Conservation (phyloP, 2,113 vertebrate genomes). For the Charadrius vociferus region DNA sequence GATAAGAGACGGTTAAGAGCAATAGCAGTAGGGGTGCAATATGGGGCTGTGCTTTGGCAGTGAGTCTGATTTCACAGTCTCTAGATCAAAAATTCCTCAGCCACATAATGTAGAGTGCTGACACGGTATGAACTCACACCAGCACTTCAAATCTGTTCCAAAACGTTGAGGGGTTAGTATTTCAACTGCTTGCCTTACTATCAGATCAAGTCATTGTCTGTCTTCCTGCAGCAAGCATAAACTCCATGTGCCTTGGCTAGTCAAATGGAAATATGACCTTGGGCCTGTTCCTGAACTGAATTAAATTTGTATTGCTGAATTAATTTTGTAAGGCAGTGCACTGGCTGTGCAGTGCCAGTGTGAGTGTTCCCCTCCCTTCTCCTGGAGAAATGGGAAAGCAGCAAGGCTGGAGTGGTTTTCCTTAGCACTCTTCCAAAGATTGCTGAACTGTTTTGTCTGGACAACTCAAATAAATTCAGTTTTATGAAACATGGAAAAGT, state of each 20-base stretch:
- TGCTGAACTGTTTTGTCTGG: background rate
- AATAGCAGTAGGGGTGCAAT: background rate
- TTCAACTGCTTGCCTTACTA: background rate
- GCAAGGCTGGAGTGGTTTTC: background rate
- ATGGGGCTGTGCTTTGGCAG: constrained; percentile 14
- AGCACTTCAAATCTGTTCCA: constrained; percentile 1
- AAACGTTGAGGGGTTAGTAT: background rate
- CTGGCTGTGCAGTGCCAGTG: background rate
- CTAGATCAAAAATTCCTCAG: constrained; percentile 6
- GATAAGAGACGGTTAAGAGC: background rate
- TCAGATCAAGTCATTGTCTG: background rate
- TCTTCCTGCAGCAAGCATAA: background rate
- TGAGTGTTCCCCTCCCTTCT: background rate
- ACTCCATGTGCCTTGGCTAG: background rate
- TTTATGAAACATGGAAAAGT: background rate
- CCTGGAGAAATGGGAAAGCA: background rate
- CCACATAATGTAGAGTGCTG: background rate
- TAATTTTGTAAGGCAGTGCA: background rate
- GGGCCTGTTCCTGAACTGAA: background rate
- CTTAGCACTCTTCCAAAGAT: background rate
- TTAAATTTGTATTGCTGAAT: background rate
- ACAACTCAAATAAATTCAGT: background rate
- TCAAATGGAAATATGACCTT: constrained; percentile 7
- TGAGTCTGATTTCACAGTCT: background rate
- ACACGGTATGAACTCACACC: background rate